phyloP scores from a whole-genome alignment of 2,113 vertebrate genomes.

The Electrona antarctica region DNA sequence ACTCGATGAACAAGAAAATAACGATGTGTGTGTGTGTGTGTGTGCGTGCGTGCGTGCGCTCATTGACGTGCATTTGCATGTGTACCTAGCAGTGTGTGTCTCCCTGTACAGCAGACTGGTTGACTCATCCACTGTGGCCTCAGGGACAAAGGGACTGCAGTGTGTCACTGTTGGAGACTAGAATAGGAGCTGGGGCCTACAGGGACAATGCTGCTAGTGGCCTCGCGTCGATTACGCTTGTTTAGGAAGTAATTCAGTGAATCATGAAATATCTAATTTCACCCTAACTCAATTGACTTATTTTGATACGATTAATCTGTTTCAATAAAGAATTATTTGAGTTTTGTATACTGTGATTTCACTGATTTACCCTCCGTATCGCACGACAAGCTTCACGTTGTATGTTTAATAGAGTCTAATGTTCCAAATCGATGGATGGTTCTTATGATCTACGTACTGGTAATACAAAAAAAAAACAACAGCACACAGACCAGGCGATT shows the following conservation, averaged over 20 bases:
- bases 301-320: too few relatives aligned
- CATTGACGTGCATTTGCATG: not conserved
- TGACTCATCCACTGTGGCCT: constrained; percentile 32
- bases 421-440: too few relatives aligned
- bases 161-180: constrained; percentile 45
- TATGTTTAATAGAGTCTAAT: too few relatives aligned
- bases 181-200: constrained; percentile 39
- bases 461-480: not conserved
- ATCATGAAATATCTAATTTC: too few relatives aligned
- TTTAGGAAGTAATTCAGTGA: too few relatives aligned
- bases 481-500: constrained; percentile 31
- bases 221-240: too few relatives aligned
- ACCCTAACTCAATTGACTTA: too few relatives aligned
- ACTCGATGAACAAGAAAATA: constrained; percentile 22
- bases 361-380: too few relatives aligned
- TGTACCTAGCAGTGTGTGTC: not conserved
- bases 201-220: not conserved
- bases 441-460: too few relatives aligned
- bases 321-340: too few relatives aligned
- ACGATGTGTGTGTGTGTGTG: not conserved
- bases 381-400: too few relatives aligned
- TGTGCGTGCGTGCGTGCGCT: constrained; percentile 1
- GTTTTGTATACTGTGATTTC: too few relatives aligned
- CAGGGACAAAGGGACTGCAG: constrained; percentile 27
- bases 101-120: constrained; percentile 7